A percentile compares a stretch with the other conserved stretches of the same genome.
These are phyloP conservation scores for Temnothorax nylanderi DNA, from an alignment of 1,140 invertebrate species.

Conservation along the genomic window DNA sequence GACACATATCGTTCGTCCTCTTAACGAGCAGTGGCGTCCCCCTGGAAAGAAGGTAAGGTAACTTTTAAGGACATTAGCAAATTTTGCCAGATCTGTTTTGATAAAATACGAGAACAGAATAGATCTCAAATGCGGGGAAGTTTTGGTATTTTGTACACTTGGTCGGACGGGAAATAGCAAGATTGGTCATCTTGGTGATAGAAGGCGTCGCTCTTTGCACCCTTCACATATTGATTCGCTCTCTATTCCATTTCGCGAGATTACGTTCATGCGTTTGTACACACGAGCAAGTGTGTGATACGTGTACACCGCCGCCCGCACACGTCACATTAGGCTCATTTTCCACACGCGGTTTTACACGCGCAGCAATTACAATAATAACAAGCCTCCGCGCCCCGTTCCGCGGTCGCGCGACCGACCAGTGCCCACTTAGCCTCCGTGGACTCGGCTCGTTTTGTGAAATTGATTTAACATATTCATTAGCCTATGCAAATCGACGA, in stretches of 20 bases:
- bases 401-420: slow-evolving; percentile 68
- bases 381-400: slow-evolving; percentile 79
- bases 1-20: neutral
- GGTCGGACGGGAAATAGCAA: neutral
- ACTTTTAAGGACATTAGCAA: neutral
- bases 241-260: neutral
- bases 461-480: slow-evolving; percentile 86
- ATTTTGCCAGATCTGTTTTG: neutral
- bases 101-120: neutral
- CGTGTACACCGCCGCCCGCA: slow-evolving; percentile 72
- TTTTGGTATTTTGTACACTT: neutral
- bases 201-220: neutral
- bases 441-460: slow-evolving; percentile 79
- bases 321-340: slow-evolving; percentile 84
- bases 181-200: neutral
- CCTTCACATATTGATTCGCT: neutral
- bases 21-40: slow-evolving; percentile 33
- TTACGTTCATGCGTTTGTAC: neutral
- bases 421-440: slow-evolving; percentile 73
- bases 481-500: slow-evolving; percentile 82
- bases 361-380: slow-evolving; percentile 85
- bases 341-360: slow-evolving; percentile 84
- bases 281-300: neutral
- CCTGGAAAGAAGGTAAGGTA: neutral
- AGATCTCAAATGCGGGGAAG: neutral